Evolutionary conservation across 2,888 invertebrate genomes (phyloP).

Genomic region (Blomia tropicalis): DNA sequence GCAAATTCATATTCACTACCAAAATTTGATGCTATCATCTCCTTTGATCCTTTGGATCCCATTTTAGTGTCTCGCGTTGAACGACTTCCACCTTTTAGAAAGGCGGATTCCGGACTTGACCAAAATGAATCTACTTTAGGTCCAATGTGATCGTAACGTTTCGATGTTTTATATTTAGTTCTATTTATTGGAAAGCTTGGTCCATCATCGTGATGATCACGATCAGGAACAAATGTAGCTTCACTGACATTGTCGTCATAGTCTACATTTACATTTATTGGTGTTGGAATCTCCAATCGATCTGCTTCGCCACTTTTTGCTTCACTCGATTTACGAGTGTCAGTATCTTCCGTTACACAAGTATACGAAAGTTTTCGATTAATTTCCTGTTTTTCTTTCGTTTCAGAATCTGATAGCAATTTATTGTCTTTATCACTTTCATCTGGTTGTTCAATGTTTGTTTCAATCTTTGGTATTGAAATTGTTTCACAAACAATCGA

Average conservation of each 20-base stretch:
- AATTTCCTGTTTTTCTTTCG: neutral
- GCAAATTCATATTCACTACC: neutral
- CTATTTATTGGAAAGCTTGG: neutral
- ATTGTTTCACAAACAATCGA: no score
- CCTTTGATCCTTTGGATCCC: neutral
- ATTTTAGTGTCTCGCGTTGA: neutral
- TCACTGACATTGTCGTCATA: neutral
- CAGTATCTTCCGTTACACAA: neutral
- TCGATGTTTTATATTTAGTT: neutral
- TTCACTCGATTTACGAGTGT: no score
- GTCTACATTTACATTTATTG: neutral
- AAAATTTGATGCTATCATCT: neutral
- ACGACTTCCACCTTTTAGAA: neutral
- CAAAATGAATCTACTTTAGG: constrained; percentile 12
- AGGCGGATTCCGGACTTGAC: neutral
- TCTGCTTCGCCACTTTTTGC: neutral
- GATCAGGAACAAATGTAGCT: neutral
- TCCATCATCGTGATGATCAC: neutral
- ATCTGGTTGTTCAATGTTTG: no score
- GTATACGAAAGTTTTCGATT: neutral
- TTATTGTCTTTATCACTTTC: neutral
- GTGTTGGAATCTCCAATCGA: no score
- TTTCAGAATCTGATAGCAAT: neutral
- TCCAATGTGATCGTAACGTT: constrained; percentile 6
- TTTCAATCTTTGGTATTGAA: no score